A percentile compares a stretch with the other conserved stretches of the same genome.
These are phyloP conservation scores for Rhagoletis pomonella DNA, from an alignment of 1,140 invertebrate genomes.

Conservation along the genomic window DNA sequence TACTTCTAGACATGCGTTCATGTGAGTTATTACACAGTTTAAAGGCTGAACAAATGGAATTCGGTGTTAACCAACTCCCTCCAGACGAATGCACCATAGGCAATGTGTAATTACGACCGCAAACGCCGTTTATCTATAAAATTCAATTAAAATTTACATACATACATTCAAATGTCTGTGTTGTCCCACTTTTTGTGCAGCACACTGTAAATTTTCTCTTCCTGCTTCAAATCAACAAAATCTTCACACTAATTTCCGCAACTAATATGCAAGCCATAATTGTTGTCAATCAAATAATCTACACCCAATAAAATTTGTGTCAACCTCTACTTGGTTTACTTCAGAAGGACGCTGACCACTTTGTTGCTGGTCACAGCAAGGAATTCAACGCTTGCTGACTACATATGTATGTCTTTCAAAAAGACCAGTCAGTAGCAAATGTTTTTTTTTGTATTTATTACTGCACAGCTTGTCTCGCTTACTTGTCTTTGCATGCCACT, in stretches of 20 bases:
- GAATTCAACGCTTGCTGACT: background rate
- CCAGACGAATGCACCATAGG: no score
- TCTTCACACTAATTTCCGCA: conserved; percentile 6
- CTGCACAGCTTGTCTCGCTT: conserved; percentile 2
- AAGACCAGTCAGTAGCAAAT: no score
- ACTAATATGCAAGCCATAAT: background rate
- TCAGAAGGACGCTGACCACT: conserved; percentile 25
- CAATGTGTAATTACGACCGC: no score
- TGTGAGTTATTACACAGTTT: no score
- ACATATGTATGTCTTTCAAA: no score
- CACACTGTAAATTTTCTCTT: background rate
- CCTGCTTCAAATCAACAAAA: conserved; percentile 5
- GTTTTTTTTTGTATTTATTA: background rate
- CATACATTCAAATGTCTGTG: no score
- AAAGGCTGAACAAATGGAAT: no score
- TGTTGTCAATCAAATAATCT: conserved; percentile 14
- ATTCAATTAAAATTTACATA: no score
- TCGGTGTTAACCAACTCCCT: no score
- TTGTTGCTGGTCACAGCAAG: background rate
- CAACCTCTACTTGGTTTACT: background rate
- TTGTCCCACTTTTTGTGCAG: no score
- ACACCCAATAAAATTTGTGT: conserved; percentile 43
- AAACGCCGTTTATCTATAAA: no score
- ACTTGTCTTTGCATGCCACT: conserved; percentile 15
- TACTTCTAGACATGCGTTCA: no score